A percentile compares a stretch with the other conserved stretches of the same genome.
These are phyloP conservation scores for Rotaria macrura DNA, from an alignment of 2,888 invertebrate genomes.

Conservation along the genomic window DNA sequence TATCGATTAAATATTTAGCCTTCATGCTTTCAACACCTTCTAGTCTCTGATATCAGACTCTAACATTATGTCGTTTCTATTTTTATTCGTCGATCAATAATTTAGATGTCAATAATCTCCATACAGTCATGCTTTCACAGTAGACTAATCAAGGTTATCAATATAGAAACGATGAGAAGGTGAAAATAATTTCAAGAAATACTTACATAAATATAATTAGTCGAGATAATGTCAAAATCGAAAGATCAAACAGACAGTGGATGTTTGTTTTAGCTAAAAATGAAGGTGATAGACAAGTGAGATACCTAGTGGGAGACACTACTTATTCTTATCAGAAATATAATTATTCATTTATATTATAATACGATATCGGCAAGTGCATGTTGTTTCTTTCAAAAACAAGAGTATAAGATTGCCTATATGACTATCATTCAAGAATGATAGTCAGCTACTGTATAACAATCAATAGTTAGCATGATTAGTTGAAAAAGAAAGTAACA, in stretches of 20 bases:
- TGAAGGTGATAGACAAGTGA: neutral
- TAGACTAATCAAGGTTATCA: neutral
- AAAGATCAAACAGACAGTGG: neutral
- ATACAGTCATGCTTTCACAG: neutral
- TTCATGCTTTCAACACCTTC: neutral
- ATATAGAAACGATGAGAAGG: neutral
- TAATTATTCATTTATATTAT: neutral
- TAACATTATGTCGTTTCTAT: neutral
- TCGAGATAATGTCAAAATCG: neutral
- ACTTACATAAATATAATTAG: neutral
- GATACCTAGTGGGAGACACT: too few species aligned
- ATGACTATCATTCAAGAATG: neutral
- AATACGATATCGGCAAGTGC: too few species aligned
- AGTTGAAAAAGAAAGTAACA: too few species aligned
- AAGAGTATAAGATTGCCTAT: too few species aligned
- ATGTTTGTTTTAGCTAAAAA: neutral
- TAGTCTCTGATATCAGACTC: neutral
- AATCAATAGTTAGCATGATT: too few species aligned
- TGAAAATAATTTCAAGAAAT: neutral
- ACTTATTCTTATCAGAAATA: neutral
- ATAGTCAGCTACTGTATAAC: neutral
- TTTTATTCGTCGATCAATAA: neutral
- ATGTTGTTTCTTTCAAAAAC: too few species aligned
- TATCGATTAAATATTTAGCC: neutral
- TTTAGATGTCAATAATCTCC: neutral